Evolutionary conservation across 2,113 vertebrate species (phyloP), one percentile per base, ranked within the genome.

Genomic region (Pardalotus punctatus): DNA sequence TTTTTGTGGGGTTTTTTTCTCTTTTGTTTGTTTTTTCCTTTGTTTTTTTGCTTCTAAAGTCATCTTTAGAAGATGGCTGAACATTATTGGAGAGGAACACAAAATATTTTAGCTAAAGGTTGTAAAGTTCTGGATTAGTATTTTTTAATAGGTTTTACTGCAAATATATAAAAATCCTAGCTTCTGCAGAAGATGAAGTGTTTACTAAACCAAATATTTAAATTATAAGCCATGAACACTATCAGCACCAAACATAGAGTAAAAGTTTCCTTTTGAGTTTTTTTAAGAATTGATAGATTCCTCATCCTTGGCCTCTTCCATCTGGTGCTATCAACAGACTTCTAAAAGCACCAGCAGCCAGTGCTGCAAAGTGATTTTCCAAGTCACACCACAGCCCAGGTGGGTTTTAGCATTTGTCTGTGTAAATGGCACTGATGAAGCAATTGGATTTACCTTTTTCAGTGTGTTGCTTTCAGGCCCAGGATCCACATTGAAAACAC

Each of bases 381-480:
- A 19, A 20, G 19, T 22, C 21, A 0, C 9, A 2, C 22, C 9
- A 1, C 22, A 56, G 58, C 48, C 45, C 27, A 6, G 47, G 27
- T 10, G 14, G 4, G 8, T 18, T 20, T 22, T 7, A 53, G 57
- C 11, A 5, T 35, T 21, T n/a, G 4, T 2, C 25, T 4, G 1
- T 45, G 50, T 23, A 33, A 54, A 18, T 24, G 20, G 18, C 43
- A 19, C 3, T 8, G 23, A 10, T 22, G 60, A 42, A 80, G 53
- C 50, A 28, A 4, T 5, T 47, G 17, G 29, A 29, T 94, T 73
- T 23, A 4, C 23, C 21, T 73, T 78, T 83, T 16, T 20, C 7
- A 16, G 9, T 1, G 2, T 3, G 0, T 8, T 56, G 20, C 42
- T 48, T 51, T 61, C 48, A 10, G 58, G 19, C 8, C 3, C 20